phyloP scores from a whole-genome alignment of 2,888 invertebrate species.

The Ectemnius lituratus region DNA sequence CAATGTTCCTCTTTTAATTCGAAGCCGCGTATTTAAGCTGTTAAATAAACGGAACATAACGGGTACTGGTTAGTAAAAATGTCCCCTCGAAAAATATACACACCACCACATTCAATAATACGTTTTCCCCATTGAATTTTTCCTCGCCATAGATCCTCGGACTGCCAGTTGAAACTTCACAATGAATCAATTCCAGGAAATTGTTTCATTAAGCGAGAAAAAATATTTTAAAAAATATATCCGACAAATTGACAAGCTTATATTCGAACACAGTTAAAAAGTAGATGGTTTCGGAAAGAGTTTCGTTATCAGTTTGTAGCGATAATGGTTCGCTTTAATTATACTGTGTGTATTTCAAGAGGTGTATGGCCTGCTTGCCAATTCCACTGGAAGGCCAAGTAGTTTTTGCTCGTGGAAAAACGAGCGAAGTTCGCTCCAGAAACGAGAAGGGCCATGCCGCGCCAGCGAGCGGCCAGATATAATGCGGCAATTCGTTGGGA shows the following conservation, averaged over 20 bases:
- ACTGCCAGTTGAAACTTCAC: no score
- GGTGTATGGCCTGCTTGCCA: slow-evolving; percentile 4
- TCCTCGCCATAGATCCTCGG: no score
- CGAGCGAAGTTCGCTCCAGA: slow-evolving; percentile 26
- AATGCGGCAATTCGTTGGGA: slow-evolving; percentile 34
- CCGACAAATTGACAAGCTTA: no score
- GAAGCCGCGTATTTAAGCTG: background rate
- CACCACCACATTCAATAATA: background rate
- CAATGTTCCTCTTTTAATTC: slow-evolving; percentile 3
- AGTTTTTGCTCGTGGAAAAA: slow-evolving; percentile 23
- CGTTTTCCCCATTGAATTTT: no score
- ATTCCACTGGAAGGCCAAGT: slow-evolving; percentile 21
- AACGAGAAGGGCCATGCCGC: background rate
- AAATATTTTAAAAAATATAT: no score
- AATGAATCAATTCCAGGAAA: no score
- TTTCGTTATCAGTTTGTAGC: no score
- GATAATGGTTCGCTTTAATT: no score
- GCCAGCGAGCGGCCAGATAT: background rate
- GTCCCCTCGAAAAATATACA: background rate
- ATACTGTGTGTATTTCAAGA: background rate
- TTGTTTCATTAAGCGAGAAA: no score
- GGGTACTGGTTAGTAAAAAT: background rate
- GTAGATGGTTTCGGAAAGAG: no score
- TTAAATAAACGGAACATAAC: background rate
- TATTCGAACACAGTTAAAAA: no score